A percentile compares a stretch with the other conserved stretches of the same genome.
phyloP scores from a whole-genome alignment of 2,797 vertebrate species.

The Spea hammondii region DNA sequence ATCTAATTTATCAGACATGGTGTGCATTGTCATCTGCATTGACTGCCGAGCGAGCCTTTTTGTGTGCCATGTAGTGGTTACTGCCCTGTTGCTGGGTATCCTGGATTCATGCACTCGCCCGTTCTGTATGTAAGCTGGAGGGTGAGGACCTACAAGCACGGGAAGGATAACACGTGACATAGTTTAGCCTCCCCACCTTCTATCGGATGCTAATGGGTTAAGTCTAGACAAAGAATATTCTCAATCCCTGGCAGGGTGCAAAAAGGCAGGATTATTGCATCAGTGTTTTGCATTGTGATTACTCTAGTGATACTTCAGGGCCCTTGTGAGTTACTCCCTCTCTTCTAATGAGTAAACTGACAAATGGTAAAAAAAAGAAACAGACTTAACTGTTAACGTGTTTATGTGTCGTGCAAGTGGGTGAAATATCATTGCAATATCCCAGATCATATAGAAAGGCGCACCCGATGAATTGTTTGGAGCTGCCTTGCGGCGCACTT shows the following conservation, averaged over 20 bases:
- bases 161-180: background rate
- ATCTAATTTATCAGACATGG: no score
- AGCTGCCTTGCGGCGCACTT: background rate
- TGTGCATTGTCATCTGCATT: no score
- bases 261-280: constrained; percentile 18
- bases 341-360: background rate
- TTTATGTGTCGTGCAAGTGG: background rate
- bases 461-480: background rate
- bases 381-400: background rate
- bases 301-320: constrained; percentile 12
- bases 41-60: no score
- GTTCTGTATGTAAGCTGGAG: no score
- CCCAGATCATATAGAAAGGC: background rate
- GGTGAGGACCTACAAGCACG: no score
- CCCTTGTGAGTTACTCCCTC: constrained; percentile 12
- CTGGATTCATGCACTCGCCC: no score
- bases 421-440: background rate
- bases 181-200: background rate
- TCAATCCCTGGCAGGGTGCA: constrained; percentile 15
- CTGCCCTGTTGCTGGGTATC: no score
- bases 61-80: no score
- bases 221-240: background rate
- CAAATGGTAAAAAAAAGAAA: background rate
- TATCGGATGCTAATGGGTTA: background rate
- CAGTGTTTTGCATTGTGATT: constrained; percentile 23